phyloP scores from a whole-genome alignment of 2,113 vertebrate species.

The Solea senegalensis region DNA sequence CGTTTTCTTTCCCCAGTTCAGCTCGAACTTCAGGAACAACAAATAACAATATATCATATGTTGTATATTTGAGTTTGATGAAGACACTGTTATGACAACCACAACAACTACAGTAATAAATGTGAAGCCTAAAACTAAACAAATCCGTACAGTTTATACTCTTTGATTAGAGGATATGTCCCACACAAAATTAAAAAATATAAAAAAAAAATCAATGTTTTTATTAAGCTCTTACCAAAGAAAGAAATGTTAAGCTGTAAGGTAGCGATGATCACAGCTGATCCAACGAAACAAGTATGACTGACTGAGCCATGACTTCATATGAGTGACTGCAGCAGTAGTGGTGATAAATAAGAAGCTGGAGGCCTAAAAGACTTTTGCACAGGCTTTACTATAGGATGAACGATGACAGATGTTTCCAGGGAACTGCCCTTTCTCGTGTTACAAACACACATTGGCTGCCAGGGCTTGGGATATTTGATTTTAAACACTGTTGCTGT shows the following conservation, averaged over 20 bases:
- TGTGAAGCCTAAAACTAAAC: too few relatives aligned
- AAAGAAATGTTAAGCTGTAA: neutral
- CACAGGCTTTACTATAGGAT: slow-evolving; percentile 41
- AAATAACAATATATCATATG: too few relatives aligned
- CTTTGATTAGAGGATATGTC: too few relatives aligned
- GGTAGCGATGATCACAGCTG: slow-evolving; percentile 12
- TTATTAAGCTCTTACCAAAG: neutral
- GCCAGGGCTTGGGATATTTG: slow-evolving; percentile 3
- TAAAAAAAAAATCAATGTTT: neutral
- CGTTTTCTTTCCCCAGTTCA: too few relatives aligned
- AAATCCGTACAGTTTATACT: too few relatives aligned
- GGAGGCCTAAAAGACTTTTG: slow-evolving; percentile 20
- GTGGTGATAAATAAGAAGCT: slow-evolving; percentile 7
- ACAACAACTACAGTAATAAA: too few relatives aligned
- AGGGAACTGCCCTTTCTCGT: slow-evolving; percentile 66
- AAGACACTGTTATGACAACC: too few relatives aligned
- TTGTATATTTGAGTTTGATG: too few relatives aligned
- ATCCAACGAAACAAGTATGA: slow-evolving; percentile 39
- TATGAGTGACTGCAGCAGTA: neutral
- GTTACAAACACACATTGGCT: slow-evolving; percentile 45
- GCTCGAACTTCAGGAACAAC: too few relatives aligned
- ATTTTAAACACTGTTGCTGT: slow-evolving; percentile 21
- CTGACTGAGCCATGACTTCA: slow-evolving; percentile 36
- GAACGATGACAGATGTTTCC: slow-evolving; percentile 25
- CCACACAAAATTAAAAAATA: too few relatives aligned